Base-by-base conservation (phyloP, 2,888 invertebrate genomes). In the Eurytoma californica region DNA sequence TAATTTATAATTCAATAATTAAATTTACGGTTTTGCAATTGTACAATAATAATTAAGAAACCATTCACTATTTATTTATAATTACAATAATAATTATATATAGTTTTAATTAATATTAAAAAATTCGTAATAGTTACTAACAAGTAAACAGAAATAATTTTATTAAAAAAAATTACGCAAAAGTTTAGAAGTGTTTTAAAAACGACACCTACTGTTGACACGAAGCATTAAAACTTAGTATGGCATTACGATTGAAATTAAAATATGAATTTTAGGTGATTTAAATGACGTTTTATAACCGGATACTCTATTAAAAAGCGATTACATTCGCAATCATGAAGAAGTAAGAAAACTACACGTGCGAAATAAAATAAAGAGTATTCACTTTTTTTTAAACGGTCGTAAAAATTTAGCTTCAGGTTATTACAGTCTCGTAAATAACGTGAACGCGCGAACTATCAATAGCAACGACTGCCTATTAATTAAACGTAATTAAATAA, bases 281-380 rank as follows among this genome's bases (percentile, higher is more conserved):
- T 80, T 78, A 80, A 78, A 78, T 80, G 78, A 80, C 75, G 28
- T 78, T 80, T 75, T 78, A 75, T 78, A 61, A 47, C 60, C 72
- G 58, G 13, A 75, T 28, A 68, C 47, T 72, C 65, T 58, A 65
- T 68, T 78, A 14, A 60, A 63, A 66, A 58, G 75, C 72, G 68
- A 76, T 81, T 60, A 74, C 69, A 57, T 67, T 57, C 65, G 28
- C n/a, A 66, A 60, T 57, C n/a, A 39, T 65, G 53, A 7, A 30
- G 39, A 39, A 57, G 55, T 73, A 47, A 30, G 7, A 49, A 63
- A 16, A 51, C 63, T 20, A 5, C 16, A 24, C n/a, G 57, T 47
- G 63, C n/a, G 16, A 28, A 47, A 9, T 58, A 7, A 18, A 28
- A 7, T 24, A 24, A 51, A 18, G 57, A 61, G 61, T 51, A 39